Conservation (phyloP, 2,797 vertebrate species). For the Lepus oiostolus region DNA sequence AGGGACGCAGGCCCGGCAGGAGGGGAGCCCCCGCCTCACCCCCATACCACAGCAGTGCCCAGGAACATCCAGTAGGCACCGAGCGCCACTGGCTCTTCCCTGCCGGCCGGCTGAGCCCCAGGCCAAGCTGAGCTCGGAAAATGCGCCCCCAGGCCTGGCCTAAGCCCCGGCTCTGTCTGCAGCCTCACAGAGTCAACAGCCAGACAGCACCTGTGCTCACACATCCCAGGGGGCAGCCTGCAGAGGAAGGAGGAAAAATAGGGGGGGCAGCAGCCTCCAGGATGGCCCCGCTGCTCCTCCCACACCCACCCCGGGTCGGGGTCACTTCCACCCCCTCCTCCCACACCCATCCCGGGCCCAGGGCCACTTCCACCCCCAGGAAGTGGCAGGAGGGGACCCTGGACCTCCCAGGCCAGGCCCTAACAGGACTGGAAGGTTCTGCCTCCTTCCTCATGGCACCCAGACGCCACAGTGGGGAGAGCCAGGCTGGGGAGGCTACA, state of each 20-base stretch:
- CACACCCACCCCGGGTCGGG: fast-evolving
- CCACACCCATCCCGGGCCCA: background rate
- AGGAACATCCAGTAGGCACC: fast-evolving
- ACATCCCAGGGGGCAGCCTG: background rate
- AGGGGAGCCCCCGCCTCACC: fast-evolving
- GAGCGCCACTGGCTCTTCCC: fast-evolving
- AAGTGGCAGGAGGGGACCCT: background rate
- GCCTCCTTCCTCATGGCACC: background rate
- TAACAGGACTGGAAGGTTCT: background rate
- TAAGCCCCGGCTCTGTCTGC: fast-evolving
- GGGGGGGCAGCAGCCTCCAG: background rate
- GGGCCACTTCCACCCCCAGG: background rate
- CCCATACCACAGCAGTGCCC: background rate
- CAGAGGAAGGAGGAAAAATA: fast-evolving
- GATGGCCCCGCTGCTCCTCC: fast-evolving
- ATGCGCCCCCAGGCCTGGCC: too few species aligned
- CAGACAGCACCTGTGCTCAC: fast-evolving
- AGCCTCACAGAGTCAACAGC: fast-evolving
- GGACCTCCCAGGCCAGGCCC: background rate
- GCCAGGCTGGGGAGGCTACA: background rate
- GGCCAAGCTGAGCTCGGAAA: background rate
- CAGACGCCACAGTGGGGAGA: background rate
- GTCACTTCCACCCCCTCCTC: fast-evolving
- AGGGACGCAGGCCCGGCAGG: fast-evolving
- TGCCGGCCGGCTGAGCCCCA: fast-evolving